Evolutionary conservation across 1,140 invertebrate genomes (phyloP).

Genomic region (Monochamus saltuarius): DNA sequence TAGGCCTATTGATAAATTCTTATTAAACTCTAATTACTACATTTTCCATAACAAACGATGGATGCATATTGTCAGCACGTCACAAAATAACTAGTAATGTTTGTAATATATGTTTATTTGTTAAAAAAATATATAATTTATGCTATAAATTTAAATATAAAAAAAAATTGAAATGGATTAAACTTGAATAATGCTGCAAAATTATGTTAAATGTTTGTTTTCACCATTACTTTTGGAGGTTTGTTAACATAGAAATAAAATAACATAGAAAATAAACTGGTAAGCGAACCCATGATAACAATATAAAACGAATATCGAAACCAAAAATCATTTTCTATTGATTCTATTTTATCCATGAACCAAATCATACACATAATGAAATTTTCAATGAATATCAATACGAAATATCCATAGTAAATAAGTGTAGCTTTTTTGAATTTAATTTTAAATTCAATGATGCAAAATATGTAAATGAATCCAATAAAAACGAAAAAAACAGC

Average conservation of each 20-base stretch:
- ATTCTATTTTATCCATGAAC: conserved; percentile 58
- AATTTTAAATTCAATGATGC: conserved; percentile 73
- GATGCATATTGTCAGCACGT: too few relatives aligned
- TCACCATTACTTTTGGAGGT: conserved; percentile 38
- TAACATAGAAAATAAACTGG: conserved; percentile 44
- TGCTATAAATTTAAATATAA: too few relatives aligned
- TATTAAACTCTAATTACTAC: too few relatives aligned
- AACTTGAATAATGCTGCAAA: too few relatives aligned
- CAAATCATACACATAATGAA: conserved; percentile 63
- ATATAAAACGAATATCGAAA: conserved; percentile 57
- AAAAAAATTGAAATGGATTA: too few relatives aligned
- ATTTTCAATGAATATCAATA: conserved; percentile 66
- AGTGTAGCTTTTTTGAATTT: conserved; percentile 68
- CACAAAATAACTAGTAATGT: too few relatives aligned
- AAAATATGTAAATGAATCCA: conserved; percentile 70
- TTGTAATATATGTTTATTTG: too few relatives aligned
- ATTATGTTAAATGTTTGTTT: not conserved
- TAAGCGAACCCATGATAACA: conserved; percentile 49
- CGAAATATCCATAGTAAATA: conserved; percentile 66
- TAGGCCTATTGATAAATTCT: too few relatives aligned
- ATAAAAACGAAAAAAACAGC: conserved; percentile 63
- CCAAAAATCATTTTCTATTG: conserved; percentile 62
- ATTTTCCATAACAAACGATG: too few relatives aligned
- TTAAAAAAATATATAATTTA: too few relatives aligned
- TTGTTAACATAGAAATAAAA: conserved; percentile 42